Evolutionary conservation across 2,888 invertebrate species (phyloP).

Genomic region (Dioctria linearis): DNA sequence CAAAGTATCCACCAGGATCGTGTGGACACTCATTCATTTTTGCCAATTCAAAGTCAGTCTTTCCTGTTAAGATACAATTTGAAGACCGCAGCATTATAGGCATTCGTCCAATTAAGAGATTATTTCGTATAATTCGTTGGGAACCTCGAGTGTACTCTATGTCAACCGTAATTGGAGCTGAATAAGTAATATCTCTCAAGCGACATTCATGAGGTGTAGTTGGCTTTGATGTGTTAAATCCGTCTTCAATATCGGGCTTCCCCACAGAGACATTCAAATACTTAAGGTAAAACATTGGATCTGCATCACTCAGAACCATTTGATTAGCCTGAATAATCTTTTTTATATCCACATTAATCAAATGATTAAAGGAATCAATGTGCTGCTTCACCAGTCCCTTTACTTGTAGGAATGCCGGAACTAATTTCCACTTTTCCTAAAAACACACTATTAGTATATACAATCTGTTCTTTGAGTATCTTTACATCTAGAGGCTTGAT

Average conservation of each 20-base stretch:
- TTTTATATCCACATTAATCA: constrained; percentile 97
- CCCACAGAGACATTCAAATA: constrained; percentile 96
- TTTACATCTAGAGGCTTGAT: constrained; percentile 66
- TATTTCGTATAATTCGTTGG: constrained; percentile 89
- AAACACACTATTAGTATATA: background rate
- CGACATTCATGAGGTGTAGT: constrained; percentile 97
- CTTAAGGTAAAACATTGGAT: constrained; percentile 95
- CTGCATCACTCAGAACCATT: constrained; percentile 92
- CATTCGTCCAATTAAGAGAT: constrained; percentile 95
- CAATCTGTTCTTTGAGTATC: too few relatives aligned
- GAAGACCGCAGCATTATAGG: constrained; percentile 98
- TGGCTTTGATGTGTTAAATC: constrained; percentile 86
- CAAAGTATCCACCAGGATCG: constrained; percentile 99
- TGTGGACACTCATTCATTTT: constrained; percentile 97
- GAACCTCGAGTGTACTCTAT: constrained; percentile 97
- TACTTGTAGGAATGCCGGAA: constrained; percentile 94
- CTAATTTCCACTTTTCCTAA: constrained; percentile 93
- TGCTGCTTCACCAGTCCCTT: constrained; percentile 98
- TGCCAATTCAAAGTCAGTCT: constrained; percentile 91
- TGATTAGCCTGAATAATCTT: constrained; percentile 97
- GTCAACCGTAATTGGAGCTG: constrained; percentile 97
- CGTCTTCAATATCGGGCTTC: constrained; percentile 94
- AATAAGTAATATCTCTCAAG: constrained; percentile 96
- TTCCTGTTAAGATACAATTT: constrained; percentile 91
- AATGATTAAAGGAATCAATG: constrained; percentile 98